Evolutionary conservation across 2,797 vertebrate species (phyloP).

Genomic region (Anomalospiza imberbis): DNA sequence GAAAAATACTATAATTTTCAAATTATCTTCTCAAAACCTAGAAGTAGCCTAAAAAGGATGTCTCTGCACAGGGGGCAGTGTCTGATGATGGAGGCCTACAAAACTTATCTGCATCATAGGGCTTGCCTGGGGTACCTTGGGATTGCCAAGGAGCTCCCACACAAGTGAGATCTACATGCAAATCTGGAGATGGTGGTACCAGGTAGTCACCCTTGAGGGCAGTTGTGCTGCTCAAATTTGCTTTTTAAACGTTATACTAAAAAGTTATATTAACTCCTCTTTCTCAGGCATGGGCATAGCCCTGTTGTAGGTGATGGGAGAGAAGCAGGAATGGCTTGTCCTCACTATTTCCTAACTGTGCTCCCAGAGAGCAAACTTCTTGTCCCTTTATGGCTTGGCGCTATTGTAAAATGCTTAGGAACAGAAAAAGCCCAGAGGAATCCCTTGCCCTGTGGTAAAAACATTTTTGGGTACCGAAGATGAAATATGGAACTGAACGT

Average conservation of each 20-base stretch:
- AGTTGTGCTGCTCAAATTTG: background rate
- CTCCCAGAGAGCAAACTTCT: background rate
- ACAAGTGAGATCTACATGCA: accelerated
- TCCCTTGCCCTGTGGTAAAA: background rate
- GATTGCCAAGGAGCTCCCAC: background rate
- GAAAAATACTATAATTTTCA: background rate
- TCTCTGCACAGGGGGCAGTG: too few relatives aligned
- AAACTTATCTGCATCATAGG: accelerated
- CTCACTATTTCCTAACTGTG: background rate
- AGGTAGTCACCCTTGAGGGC: accelerated
- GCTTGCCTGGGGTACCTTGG: background rate
- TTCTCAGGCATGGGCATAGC: background rate
- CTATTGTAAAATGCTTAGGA: background rate
- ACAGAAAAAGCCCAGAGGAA: background rate
- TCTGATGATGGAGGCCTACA: background rate
- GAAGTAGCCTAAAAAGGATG: background rate
- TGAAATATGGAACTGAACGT: background rate
- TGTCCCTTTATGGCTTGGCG: background rate
- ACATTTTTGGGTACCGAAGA: background rate
- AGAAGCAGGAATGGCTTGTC: background rate
- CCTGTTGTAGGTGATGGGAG: background rate
- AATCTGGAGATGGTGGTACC: background rate
- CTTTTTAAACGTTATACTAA: background rate
- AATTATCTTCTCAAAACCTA: background rate
- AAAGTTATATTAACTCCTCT: background rate